These are phyloP conservation scores for Meloidogyne exigua DNA, from an alignment of 1,140 invertebrate species.

Conservation along the genomic window DNA sequence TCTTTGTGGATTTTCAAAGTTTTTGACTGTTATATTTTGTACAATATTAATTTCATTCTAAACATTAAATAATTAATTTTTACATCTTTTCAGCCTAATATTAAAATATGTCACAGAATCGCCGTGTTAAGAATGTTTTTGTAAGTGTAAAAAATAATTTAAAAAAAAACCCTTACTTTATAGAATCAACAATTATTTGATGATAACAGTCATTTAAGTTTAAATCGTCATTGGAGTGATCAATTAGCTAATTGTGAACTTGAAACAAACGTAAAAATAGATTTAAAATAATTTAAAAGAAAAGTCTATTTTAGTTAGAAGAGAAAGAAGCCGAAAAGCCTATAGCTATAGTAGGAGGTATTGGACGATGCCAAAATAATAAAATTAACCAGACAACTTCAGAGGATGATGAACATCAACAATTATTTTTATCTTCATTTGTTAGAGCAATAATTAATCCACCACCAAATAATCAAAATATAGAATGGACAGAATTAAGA, in stretches of 20 bases:
- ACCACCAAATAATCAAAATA: slow-evolving; percentile 1
- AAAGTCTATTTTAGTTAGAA: neutral
- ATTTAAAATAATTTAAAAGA: neutral
- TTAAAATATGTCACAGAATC: too few species aligned
- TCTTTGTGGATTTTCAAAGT: too few species aligned
- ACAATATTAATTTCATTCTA: too few species aligned
- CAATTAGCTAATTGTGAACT: neutral
- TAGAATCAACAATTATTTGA: slow-evolving; percentile 5
- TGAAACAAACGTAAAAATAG: neutral
- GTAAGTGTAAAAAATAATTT: neutral
- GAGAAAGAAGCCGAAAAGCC: neutral
- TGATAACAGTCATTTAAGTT: neutral
- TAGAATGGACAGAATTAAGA: slow-evolving; percentile 17
- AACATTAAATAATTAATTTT: too few species aligned
- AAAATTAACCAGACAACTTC: neutral
- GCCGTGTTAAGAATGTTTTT: too few species aligned
- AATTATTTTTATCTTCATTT: neutral
- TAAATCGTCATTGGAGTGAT: neutral
- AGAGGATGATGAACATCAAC: neutral
- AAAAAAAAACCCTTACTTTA: neutral
- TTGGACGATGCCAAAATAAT: neutral
- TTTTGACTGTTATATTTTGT: too few species aligned
- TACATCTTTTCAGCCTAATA: too few species aligned
- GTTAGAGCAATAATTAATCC: neutral
- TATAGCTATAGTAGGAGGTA: slow-evolving; percentile 4